Percentiles rank a stretch among this genome's conserved stretches.
phyloP scores from a whole-genome alignment of 1,140 invertebrate species.

The Halictus rubicundus region DNA sequence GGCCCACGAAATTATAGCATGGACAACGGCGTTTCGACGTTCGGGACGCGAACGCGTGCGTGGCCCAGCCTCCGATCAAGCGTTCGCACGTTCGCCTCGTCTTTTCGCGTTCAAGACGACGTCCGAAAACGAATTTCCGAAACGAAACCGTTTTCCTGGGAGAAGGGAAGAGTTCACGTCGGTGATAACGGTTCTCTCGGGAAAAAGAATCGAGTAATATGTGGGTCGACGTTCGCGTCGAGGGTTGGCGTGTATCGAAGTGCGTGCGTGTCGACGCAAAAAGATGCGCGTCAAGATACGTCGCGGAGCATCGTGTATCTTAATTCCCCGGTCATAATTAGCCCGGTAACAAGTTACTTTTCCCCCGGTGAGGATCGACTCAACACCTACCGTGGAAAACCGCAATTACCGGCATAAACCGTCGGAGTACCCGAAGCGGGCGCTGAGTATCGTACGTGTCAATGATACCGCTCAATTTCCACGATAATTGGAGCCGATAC shows the following conservation, averaged over 20 bases:
- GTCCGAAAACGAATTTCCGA: too few relatives aligned
- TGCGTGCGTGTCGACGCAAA: conserved; percentile 31
- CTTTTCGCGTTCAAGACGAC: too few relatives aligned
- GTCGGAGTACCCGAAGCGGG: background rate
- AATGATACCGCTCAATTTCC: conserved; percentile 55
- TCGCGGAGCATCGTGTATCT: conserved; percentile 30
- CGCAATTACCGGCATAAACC: conserved; percentile 30
- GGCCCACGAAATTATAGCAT: conserved; percentile 75
- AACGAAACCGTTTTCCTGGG: too few relatives aligned
- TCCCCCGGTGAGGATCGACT: conserved; percentile 28
- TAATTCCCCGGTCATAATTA: conserved; percentile 34
- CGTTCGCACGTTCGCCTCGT: background rate
- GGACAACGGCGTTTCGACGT: background rate
- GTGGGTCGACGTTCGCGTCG: background rate
- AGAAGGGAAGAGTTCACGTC: too few relatives aligned
- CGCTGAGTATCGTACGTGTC: conserved; percentile 41
- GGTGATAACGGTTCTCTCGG: too few relatives aligned
- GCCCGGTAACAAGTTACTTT: conserved; percentile 33
- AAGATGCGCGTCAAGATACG: conserved; percentile 40
- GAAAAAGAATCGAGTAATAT: background rate
- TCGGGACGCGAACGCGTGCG: too few relatives aligned
- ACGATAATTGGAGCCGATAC: conserved; percentile 60
- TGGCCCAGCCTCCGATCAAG: too few relatives aligned
- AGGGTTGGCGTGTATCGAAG: conserved; percentile 24
- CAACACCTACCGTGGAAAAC: conserved; percentile 45